Base-by-base conservation (phyloP, 2,888 invertebrate genomes). In the Crossocerus cetratus region DNA sequence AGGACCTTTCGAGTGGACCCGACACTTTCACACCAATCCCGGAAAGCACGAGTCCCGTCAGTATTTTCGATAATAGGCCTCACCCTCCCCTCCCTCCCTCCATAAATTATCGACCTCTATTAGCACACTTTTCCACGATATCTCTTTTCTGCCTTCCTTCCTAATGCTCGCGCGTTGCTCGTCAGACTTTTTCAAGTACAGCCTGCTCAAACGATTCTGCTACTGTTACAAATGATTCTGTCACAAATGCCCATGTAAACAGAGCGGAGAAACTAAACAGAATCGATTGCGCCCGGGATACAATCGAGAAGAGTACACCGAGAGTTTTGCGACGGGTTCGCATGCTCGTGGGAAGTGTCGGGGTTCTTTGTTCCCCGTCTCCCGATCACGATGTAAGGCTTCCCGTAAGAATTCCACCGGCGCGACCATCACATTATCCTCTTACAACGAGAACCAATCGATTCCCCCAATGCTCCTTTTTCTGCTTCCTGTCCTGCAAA, bases 1-100 rank as follows among this genome's bases (percentile, higher is more conserved):
- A 76, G 72, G 70, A 68, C 72, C 74, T 77, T 75, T 65, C 83
- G 80, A 86, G 86, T 86, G 84, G 80, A 62, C 77, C 70, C 76
- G 32, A 70, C 63, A 60, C 14, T 55, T 54, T 55, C n/a, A 43
- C 44, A 23, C 13, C 8, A 32, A 32, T 61, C 32, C 22, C 63
- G 62, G 44, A 68, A 45, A 59, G 62, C 13, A 58, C 32, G 55
- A 65, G 60, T 21, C 60, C 70, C 72, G 78, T 72, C 72, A 49
- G 44, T 66, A 76, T 72, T 82, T 79, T 79, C 71, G 76, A 79
- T 81, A 80, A 82, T 77, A 45, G 71, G 32, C 67, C n/a, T 53
- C 68, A 59, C 55, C 32, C 1, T 11, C 72, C n/a, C n/a, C 54
- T 63, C 2, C 32, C n/a, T n/a, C n/a, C 18, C 16, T n/a, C 56